phyloP scores from a whole-genome alignment of 2,888 invertebrate genomes.

The Stramonita haemastoma region DNA sequence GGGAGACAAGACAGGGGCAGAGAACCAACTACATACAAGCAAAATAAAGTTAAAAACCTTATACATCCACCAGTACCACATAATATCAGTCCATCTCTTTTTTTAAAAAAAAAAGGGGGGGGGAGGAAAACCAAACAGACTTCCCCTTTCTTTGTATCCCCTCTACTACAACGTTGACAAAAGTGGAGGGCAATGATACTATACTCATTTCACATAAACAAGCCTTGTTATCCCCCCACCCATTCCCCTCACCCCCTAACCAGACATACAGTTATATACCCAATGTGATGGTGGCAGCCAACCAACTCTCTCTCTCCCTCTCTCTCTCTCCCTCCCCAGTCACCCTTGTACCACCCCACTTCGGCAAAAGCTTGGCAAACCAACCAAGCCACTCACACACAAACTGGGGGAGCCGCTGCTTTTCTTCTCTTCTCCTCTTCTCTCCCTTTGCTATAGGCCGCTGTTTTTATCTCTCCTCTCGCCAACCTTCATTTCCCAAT shows the following conservation, averaged over 20 bases:
- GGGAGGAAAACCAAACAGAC: no score
- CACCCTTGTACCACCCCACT: slow-evolving; percentile 20
- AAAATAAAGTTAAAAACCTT: no score
- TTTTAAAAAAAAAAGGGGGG: no score
- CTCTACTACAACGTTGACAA: no score
- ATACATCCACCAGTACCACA: no score
- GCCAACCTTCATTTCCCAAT: slow-evolving; percentile 21
- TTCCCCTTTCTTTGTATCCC: no score
- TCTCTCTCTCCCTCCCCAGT: neutral
- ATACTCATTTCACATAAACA: neutral
- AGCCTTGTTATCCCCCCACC: neutral
- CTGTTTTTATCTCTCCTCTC: slow-evolving; percentile 36
- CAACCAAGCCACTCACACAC: slow-evolving; percentile 13
- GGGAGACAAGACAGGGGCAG: no score
- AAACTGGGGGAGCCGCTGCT: neutral
- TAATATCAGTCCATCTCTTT: no score
- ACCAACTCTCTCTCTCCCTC: neutral
- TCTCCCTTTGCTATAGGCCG: neutral
- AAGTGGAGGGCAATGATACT: no score
- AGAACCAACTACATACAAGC: no score
- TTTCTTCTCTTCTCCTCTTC: slow-evolving; percentile 19
- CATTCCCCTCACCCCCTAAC: neutral
- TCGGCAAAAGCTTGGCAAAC: slow-evolving; percentile 24
- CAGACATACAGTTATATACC: no score
- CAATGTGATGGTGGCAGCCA: neutral